Base-by-base conservation (phyloP, 1,140 invertebrate species). In the Lepidotrigona ventralis region DNA sequence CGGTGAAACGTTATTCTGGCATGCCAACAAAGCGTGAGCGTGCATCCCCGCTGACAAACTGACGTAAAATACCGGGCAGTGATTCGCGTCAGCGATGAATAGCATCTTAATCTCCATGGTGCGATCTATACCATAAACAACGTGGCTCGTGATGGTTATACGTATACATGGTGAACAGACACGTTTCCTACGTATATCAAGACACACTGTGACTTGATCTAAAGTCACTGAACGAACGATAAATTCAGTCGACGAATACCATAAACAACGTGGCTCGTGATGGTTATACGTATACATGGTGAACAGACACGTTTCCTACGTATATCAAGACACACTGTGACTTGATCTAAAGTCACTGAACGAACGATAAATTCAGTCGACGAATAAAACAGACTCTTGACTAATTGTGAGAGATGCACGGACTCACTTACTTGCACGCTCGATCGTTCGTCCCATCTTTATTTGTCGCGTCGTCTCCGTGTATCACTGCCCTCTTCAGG, bases 401-500 rank as follows among this genome's bases (percentile, higher is more conserved):
- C 93, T 93, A 94, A 94, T 94, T 94, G 93, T 91, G 93, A 89
- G 90, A 94, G 93, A 93, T 94, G 90, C 93, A 93, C 93, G 93
- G 93, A 93, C 90, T 92, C 89, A 92, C 90, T 93, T 90, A 91
- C 91, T 92, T 89, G 88, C 87, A 82, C 85, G 87, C 66, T 80
- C 56, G 63, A 33, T 11, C 76, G 68, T 17, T 53, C 58, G 56
- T 46, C n/a, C 29, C 58, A 21, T 74, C 70, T 71, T n/a, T n/a
- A 3, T 85, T 23, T 77, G 56, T 54, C 60, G 69, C 53, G 6
- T 51, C 11, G 12, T 53, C 54, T 15, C 56, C 39, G n/a, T 8
- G 21, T 71, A 11, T 79, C 68, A 23, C 46, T 66, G 39, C 58
- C 72, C 51, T 26, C 29, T 39, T n/a, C 46, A 14, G 2, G 15